A percentile compares a stretch with the other conserved stretches of the same genome.
Evolutionary conservation across 1,140 invertebrate genomes (phyloP).

Genomic region (Brachionus rubens): DNA sequence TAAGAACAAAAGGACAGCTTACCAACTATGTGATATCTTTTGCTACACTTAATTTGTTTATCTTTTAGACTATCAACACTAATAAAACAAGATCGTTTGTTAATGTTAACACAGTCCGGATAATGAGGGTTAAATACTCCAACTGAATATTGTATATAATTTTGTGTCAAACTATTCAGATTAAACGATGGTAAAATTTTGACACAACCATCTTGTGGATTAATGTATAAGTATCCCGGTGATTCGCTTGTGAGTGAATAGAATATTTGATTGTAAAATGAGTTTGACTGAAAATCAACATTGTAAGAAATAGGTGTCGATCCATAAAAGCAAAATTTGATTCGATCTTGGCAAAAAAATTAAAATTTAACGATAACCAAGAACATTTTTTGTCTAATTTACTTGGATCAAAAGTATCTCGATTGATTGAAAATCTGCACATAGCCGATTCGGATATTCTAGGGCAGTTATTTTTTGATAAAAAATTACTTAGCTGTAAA

Average conservation of each 20-base stretch:
- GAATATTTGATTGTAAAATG: constrained; percentile 11
- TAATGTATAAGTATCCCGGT: neutral
- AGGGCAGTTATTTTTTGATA: neutral
- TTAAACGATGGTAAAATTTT: constrained; percentile 35
- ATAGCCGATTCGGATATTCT: constrained; percentile 2
- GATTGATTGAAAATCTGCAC: constrained; percentile 25
- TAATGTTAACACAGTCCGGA: constrained; percentile 1
- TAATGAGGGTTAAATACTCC: constrained; percentile 23
- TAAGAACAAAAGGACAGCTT: too few species aligned
- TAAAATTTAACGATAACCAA: neutral
- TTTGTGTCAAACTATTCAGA: neutral
- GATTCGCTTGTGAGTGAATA: constrained; percentile 6
- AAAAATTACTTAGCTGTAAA: neutral
- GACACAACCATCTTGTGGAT: constrained; percentile 37
- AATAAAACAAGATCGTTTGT: neutral
- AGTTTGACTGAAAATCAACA: neutral
- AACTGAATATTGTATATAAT: constrained; percentile 3
- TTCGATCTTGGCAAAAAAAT: neutral
- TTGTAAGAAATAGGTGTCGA: neutral
- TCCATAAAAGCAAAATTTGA: constrained; percentile 45
- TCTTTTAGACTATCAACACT: neutral
- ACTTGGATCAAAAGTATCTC: constrained; percentile 27
- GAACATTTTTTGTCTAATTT: neutral
- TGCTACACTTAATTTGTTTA: neutral
- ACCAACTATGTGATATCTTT: constrained; percentile 37